Conservation (phyloP, 2,113 vertebrate species). For the Thunnus thynnus region DNA sequence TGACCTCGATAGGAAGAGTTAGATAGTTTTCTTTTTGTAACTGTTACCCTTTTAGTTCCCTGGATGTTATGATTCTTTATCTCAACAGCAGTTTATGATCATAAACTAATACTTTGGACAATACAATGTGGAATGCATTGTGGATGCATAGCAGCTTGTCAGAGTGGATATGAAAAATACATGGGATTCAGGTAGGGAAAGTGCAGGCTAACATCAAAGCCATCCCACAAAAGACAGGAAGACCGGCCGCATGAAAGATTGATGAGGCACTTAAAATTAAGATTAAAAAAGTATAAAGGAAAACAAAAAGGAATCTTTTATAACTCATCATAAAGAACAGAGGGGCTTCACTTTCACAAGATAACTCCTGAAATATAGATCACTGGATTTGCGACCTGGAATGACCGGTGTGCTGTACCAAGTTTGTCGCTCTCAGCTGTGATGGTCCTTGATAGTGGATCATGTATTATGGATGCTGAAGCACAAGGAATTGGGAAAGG, state of each 20-base stretch:
- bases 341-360: constrained; percentile 70
- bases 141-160: constrained; percentile 53
- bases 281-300: constrained; percentile 76
- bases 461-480: constrained; percentile 92
- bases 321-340: constrained; percentile 74
- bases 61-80: background rate
- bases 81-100: constrained; percentile 13
- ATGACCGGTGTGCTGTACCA: constrained; percentile 71
- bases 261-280: constrained; percentile 81
- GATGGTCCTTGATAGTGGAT: constrained; percentile 86
- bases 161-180: constrained; percentile 76
- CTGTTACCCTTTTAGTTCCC: background rate
- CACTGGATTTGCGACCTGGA: constrained; percentile 83
- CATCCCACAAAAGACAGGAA: constrained; percentile 19
- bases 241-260: constrained; percentile 66
- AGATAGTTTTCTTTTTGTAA: background rate
- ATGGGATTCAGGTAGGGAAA: constrained; percentile 76
- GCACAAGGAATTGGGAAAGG: constrained; percentile 47
- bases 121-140: constrained; percentile 25
- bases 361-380: constrained; percentile 86
- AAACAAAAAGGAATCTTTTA: constrained; percentile 81
- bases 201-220: constrained; percentile 79
- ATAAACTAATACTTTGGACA: constrained; percentile 36
- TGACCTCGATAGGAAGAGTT: background rate
- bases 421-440: constrained; percentile 52